phyloP scores from a whole-genome alignment of 2,797 vertebrate species.

The Oryzias sinensis region DNA sequence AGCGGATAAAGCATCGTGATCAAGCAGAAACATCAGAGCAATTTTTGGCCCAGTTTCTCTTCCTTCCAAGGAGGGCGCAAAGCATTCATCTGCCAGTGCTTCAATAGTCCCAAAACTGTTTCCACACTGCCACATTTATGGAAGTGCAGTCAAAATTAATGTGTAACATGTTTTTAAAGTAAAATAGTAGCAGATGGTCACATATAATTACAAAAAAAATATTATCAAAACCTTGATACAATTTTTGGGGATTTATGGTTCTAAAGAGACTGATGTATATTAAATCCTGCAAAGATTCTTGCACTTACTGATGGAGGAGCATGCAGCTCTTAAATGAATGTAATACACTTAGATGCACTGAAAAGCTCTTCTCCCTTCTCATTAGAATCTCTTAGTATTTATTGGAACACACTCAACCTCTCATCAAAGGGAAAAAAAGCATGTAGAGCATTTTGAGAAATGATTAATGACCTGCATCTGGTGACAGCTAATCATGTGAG shows the following conservation, averaged over 20 bases:
- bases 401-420: constrained; percentile 45
- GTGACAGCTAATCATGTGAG: constrained; percentile 60
- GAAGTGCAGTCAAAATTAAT: not conserved
- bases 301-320: constrained; percentile 32
- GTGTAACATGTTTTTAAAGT: not conserved
- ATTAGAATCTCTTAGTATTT: constrained; percentile 53
- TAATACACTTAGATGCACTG: constrained; percentile 53
- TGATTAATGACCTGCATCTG: constrained; percentile 56
- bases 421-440: constrained; percentile 42
- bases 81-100: constrained; percentile 43
- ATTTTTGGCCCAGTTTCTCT: constrained; percentile 58
- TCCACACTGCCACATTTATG: constrained; percentile 22
- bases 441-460: constrained; percentile 53
- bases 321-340: constrained; percentile 64
- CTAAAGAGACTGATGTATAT: constrained; percentile 25
- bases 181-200: too few relatives aligned
- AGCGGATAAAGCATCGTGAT: constrained; percentile 52
- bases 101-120: constrained; percentile 42
- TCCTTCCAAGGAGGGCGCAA: constrained; percentile 32
- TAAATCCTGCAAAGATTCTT: constrained; percentile 24
- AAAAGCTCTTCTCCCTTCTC: constrained; percentile 51
- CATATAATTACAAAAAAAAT: too few relatives aligned
- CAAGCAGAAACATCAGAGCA: constrained; percentile 53
- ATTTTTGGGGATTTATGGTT: constrained; percentile 5
- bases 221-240: too few relatives aligned